Conservation (phyloP, 1,140 invertebrate species). For the Drosophila bifasciata region DNA sequence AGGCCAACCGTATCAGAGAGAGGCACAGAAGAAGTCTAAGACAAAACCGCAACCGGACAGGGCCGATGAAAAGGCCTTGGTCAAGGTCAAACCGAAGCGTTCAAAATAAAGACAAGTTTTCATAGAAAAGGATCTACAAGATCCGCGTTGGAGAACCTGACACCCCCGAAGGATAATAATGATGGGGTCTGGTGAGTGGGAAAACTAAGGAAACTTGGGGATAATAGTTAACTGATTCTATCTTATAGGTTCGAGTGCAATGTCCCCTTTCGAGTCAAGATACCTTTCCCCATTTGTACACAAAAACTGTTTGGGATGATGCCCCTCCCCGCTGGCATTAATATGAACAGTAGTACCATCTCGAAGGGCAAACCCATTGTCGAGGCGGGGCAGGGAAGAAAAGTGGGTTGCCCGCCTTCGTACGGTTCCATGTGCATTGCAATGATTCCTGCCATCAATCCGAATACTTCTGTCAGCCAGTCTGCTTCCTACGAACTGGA, state of each 20-base stretch:
- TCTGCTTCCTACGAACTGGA: not conserved
- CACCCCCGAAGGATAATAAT: not conserved
- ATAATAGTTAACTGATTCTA: not conserved
- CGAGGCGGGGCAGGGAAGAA: not conserved
- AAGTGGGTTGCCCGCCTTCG: not conserved
- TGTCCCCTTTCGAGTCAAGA: conserved; percentile 53
- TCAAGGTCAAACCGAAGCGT: conserved; percentile 14
- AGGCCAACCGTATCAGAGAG: not conserved
- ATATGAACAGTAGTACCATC: not conserved
- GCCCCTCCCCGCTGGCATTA: not conserved
- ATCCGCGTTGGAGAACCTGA: not conserved
- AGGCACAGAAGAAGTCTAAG: no score
- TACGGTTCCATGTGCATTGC: conserved; percentile 12
- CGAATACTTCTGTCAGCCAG: no score
- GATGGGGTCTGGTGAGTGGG: conserved; percentile 34
- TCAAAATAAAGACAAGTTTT: conserved; percentile 1
- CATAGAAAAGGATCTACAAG: not conserved
- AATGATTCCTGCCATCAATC: not conserved
- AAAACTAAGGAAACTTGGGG: not conserved
- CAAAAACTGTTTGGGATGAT: conserved; percentile 6
- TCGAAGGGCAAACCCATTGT: not conserved
- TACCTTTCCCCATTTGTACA: conserved; percentile 36
- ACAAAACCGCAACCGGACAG: no score
- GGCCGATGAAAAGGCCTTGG: conserved; percentile 5
- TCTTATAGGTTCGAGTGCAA: conserved; percentile 59